Evolutionary conservation across 2,797 vertebrate genomes (phyloP).

Genomic region (Leucoraja ocellata): DNA sequence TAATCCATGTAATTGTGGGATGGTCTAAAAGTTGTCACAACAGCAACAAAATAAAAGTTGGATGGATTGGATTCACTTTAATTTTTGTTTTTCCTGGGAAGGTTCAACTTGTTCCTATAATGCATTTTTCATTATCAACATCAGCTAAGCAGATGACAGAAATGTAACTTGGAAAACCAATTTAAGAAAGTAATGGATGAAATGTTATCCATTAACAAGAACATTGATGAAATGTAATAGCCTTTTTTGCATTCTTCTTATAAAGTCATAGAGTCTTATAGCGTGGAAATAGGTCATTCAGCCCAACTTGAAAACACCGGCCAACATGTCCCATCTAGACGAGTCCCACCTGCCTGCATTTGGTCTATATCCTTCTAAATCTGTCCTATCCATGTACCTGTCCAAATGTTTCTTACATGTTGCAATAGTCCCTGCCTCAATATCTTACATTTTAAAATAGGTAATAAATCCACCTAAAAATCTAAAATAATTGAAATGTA

Average conservation of each 20-base stretch:
- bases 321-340: too few species aligned
- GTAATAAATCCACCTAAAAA: not conserved
- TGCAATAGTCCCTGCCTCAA: too few species aligned
- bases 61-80: not conserved
- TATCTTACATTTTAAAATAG: not conserved
- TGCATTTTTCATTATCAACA: not conserved
- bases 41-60: not conserved
- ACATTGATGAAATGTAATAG: not conserved
- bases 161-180: not conserved
- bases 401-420: too few species aligned
- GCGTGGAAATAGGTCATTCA: too few species aligned
- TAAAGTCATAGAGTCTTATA: too few species aligned
- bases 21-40: not conserved
- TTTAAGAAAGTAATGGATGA: not conserved
- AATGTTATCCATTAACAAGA: not conserved
- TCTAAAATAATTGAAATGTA: not conserved
- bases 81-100: not conserved
- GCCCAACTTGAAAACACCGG: too few species aligned
- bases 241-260: not conserved
- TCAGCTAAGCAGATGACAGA: not conserved
- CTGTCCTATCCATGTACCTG: too few species aligned
- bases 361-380: too few species aligned
- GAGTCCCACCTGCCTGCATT: too few species aligned
- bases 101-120: not conserved
- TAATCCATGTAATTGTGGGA: not conserved